Conservation (phyloP, 2,797 vertebrate genomes). For the Trachurus trachurus region DNA sequence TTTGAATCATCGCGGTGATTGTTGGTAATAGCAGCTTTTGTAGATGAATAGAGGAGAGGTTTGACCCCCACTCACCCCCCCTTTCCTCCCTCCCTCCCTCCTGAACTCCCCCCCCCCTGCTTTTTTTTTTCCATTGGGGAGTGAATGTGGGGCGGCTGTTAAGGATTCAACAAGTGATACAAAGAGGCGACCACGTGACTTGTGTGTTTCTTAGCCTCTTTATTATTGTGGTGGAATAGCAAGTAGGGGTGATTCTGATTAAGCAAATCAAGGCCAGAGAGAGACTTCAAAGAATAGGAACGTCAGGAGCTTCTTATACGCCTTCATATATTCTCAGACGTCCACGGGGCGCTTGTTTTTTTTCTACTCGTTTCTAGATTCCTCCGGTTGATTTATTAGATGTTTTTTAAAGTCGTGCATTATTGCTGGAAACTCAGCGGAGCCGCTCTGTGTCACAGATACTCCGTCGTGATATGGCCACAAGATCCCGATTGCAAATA, state of each 20-base stretch:
- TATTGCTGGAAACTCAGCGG: conserved; percentile 29
- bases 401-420: conserved; percentile 13
- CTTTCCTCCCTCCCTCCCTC: conserved; percentile 35
- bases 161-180: conserved; percentile 87
- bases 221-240: conserved; percentile 81
- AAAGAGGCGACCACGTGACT: conserved; percentile 83
- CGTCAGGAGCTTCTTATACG: conserved; percentile 20
- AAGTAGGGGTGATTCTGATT: conserved; percentile 81
- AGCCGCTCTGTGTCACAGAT: conserved; percentile 16
- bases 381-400: conserved; percentile 37
- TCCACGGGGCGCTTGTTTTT: background rate
- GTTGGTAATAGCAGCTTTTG: conserved; percentile 82
- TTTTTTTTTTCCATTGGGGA: conserved; percentile 53
- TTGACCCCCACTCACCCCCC: conserved; percentile 72
- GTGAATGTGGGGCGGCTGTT: conserved; percentile 82
- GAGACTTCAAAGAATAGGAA: conserved; percentile 69
- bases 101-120: conserved; percentile 27
- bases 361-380: background rate
- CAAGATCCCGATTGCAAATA: conserved; percentile 63
- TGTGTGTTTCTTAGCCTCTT: conserved; percentile 80
- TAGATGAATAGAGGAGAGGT: conserved; percentile 79
- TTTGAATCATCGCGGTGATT: conserved; percentile 74
- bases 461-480: conserved; percentile 32
- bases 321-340: conserved; percentile 16
- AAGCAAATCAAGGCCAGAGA: conserved; percentile 68